Evolutionary conservation across 2,113 vertebrate species (phyloP), one percentile per base, ranked within the genome.

Genomic region (Ciconia maguari): DNA sequence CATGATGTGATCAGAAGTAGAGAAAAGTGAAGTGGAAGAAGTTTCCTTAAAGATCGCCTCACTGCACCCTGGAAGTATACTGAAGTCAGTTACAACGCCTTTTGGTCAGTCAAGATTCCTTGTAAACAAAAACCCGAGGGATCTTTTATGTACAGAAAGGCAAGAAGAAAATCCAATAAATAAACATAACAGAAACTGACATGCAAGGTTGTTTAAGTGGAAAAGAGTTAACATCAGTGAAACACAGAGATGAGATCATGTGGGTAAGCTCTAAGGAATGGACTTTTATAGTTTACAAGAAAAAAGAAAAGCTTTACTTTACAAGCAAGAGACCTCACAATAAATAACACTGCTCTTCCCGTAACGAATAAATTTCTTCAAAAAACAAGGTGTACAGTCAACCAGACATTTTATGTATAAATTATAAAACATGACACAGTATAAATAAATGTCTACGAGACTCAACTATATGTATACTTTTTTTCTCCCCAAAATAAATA

Each of bases 261-360:
- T 98, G 98, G 98, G 96, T 98, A 98, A 99, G 98, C 98, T 98
- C 94, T 97, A 97, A 98, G 99, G 99, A 99, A 99, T 99, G 99
- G 99, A 99, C 98, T 98, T 99, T 98, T 98, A 98, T 95, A 99
- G 99, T 99, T 99, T 97, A 98, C 98, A 98, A 57, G 96, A 80
- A 95, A 96, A 96, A 96, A 94, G 87, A 96, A 99, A 98, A 98
- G 97, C 98, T 98, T 98, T 97, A 98, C 98, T 99, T 99, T 99
- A 99, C 99, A 99, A 99, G 98, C 98, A 98, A 99, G 98, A 99
- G 98, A 99, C 98, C 97, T 98, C 98, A 99, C 98, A 99, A 99
- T 99, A 99, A 99, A 99, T 99, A 99, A 99, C 99, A 99, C 99
- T 99, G 99, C 98, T 99, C 99, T 99, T 99, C 99, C 99, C 99